Base-by-base conservation (phyloP, 2,113 vertebrate species). In the Thunnus maccoyii region DNA sequence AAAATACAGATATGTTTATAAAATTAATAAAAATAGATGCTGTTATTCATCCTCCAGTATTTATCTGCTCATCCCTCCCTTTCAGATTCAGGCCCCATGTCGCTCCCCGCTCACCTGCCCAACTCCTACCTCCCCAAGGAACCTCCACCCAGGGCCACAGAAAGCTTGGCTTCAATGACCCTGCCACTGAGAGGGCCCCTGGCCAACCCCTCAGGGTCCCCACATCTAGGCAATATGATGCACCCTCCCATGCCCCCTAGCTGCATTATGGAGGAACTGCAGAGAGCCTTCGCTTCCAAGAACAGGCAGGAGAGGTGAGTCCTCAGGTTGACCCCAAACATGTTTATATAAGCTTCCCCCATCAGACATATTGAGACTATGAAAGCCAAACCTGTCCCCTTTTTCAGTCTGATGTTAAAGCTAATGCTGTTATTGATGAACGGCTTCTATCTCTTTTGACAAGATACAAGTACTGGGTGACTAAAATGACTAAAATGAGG, bases 191-290 rank as follows among this genome's bases (percentile, higher is more conserved):
- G 97, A 92, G 97, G 96, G 80, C 96, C 96, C 83, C 94, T 96
- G 48, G 87, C 94, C 75, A 97, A 97, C 84, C 86, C 96, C 77
- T 96, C 96, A 0, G 95, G 96, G 71, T 99, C 97, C 36, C 98
- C 97, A 20, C 97, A 97, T 82, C 90, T 97, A 67, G 95, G 95
- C 87, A 93, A 96, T 0, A 94, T 98, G 91, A 95, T 98, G 67
- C 97, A 97, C 88, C 95, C 97, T 83, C 97, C 96, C 13, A 96
- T 98, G 95, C 98, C 98, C 76, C 97, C 98, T 86, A 98, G 97
- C 94, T 97, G 97, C 70, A 97, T 99, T 87, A 99, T 99, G 71
- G 98, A 99, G 84, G 98, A 99, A 92, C 96, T 99, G 72, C 98
- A 99, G 91, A 94, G 98, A 89, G 98, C 98, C 2, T 95, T 99